Evolutionary conservation across 1,140 invertebrate genomes (phyloP), one percentile per base, ranked within the genome.

Genomic region (Globodera ellingtonae): DNA sequence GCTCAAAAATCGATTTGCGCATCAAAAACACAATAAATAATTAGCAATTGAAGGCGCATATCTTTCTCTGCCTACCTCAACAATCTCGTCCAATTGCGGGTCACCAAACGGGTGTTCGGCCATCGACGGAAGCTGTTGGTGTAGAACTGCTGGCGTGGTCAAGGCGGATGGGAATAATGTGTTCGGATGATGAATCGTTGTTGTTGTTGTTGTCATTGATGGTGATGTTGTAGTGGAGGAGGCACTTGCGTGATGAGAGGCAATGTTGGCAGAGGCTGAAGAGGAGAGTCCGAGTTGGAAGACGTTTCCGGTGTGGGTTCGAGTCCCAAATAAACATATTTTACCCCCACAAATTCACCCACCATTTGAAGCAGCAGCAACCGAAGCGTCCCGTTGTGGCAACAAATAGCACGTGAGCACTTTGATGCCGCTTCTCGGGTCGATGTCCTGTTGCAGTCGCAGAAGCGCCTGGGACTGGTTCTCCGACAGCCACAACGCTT

Each of bases 401-500:
- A 99, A 90, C 44, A 99, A 92, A 91, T 98, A 99, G 91, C 98
- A 99, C 18, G 97, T 99, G 72, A 99, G 92, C 56, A 99, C 95
- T 89, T 95, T 94, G 89, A 96, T 93, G 5, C 94, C 95, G 73
- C 83, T 90, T 67, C 80, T 62, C 35, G 89, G 84, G 81, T 91
- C 90, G 21, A 90, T 92, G 89, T 98, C 97, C 48, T 95, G 95
- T 91, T 98, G 97, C 90, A 99, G 98, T 87, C 96, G 98, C 69
- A 98, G 92, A 92, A 99, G 93, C 3, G 98, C 96, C 90, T 99
- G 96, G 46, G 97, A 95, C 82, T 91, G 98, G 91, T 99, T 99
- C 91, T 99, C 97, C 59, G 96, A 97, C 83, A 99, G 90, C 98
- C 98, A 99, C 59, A 99, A 93, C 1, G 98, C 98, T 91, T 98